phyloP scores from a whole-genome alignment of 2,888 invertebrate species.

The Scaptomyza caliginosa region DNA sequence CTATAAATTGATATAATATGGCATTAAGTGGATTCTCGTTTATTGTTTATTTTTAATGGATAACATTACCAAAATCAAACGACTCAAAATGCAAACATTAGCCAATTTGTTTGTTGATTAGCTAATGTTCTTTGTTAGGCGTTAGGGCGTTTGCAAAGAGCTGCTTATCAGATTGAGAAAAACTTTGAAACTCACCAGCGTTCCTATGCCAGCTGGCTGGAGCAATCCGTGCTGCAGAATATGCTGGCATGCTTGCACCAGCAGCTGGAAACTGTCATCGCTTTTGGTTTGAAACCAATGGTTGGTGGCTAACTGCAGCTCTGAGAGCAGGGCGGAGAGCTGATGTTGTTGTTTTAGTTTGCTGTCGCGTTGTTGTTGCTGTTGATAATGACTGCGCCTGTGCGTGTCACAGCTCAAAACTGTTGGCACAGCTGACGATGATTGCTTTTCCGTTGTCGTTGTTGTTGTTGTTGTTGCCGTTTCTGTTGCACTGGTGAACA shows the following conservation, averaged over 20 bases:
- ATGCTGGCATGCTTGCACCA: slow-evolving; percentile 64
- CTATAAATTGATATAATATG: slow-evolving; percentile 18
- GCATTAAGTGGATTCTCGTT: too few species aligned
- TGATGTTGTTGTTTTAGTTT: slow-evolving; percentile 37
- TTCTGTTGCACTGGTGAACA: slow-evolving; percentile 22
- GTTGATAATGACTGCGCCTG: slow-evolving; percentile 36
- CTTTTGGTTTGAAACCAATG: slow-evolving; percentile 63
- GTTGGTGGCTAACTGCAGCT: slow-evolving; percentile 55
- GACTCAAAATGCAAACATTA: too few species aligned
- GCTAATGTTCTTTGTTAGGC: not conserved
- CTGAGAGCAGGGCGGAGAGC: slow-evolving; percentile 33
- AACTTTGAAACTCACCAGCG: slow-evolving; percentile 21
- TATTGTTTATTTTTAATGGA: too few species aligned
- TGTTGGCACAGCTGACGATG: slow-evolving; percentile 23
- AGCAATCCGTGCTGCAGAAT: slow-evolving; percentile 72
- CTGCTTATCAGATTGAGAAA: not conserved
- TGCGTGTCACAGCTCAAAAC: slow-evolving; percentile 43
- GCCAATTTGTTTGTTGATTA: not conserved
- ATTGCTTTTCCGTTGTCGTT: slow-evolving; percentile 1
- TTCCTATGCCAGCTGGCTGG: slow-evolving; percentile 27
- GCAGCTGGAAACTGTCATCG: slow-evolving; percentile 42
- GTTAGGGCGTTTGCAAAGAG: slow-evolving; percentile 34
- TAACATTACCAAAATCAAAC: too few species aligned
- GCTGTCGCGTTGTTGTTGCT: slow-evolving; percentile 19
- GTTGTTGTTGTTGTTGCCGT: not conserved